These are phyloP conservation scores for Orestias chungarensis DNA, from an alignment of 2,797 vertebrate genomes.

Conservation along the genomic window DNA sequence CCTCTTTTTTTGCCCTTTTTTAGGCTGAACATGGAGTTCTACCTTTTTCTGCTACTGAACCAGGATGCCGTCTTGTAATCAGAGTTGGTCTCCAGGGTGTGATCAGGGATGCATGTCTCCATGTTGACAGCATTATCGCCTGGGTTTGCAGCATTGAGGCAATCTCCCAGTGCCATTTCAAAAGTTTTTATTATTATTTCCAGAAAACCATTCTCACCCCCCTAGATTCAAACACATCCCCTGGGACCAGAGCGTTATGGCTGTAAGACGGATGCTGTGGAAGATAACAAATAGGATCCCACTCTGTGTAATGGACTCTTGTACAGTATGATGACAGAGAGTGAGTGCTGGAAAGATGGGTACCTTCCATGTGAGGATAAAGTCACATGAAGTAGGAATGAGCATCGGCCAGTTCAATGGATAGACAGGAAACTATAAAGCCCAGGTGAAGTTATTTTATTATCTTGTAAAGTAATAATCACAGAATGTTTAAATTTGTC, in stretches of 20 bases:
- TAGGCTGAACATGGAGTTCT: neutral
- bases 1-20: neutral
- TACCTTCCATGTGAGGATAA: neutral
- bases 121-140: neutral
- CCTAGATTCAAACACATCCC: neutral
- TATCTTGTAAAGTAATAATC: no score
- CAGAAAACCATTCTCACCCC: neutral
- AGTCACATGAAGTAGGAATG: neutral
- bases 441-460: no score
- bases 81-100: neutral
- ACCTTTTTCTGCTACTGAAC: neutral
- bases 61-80: neutral
- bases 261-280: neutral
- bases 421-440: neutral
- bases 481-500: no score
- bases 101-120: slow-evolving; percentile 1
- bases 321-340: neutral
- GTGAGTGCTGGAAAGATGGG: neutral
- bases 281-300: neutral
- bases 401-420: neutral
- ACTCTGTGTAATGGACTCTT: neutral
- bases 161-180: slow-evolving; percentile 4
- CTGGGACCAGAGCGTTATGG: neutral
- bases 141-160: slow-evolving; percentile 3
- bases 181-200: slow-evolving; percentile 1